phyloP scores from a whole-genome alignment of 2,797 vertebrate genomes.

The Nannoperca australis region DNA sequence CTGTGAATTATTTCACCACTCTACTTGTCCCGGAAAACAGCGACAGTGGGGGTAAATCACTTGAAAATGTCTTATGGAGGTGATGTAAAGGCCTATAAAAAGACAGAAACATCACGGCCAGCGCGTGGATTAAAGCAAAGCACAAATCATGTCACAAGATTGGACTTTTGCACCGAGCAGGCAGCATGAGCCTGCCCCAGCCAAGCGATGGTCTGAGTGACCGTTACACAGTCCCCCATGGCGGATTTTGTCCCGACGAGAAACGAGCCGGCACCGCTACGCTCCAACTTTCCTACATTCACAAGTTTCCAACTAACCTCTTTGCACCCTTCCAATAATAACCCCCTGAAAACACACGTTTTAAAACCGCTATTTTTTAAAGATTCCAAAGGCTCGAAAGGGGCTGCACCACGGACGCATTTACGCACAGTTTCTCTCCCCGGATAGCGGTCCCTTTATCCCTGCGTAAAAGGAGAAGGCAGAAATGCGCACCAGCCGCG shows the following conservation, averaged over 20 bases:
- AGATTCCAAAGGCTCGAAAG: background rate
- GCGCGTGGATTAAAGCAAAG: slow-evolving; percentile 21
- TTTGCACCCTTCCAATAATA: background rate
- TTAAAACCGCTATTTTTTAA: slow-evolving; percentile 4
- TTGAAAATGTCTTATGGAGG: background rate
- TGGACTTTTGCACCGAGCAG: slow-evolving; percentile 36
- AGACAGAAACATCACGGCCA: background rate
- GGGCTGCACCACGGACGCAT: slow-evolving; percentile 8
- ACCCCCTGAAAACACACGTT: background rate
- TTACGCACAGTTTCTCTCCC: slow-evolving; percentile 46
- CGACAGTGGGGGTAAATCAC: slow-evolving; percentile 14
- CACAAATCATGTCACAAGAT: slow-evolving; percentile 42
- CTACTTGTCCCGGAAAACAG: slow-evolving; percentile 27
- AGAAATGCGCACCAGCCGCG: slow-evolving; percentile 61
- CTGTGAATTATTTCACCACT: slow-evolving; percentile 38
- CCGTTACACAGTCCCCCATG: slow-evolving; percentile 43
- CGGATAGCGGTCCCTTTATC: slow-evolving; percentile 52
- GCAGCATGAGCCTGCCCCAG: slow-evolving; percentile 11
- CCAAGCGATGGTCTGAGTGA: slow-evolving; percentile 26
- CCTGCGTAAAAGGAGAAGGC: slow-evolving; percentile 51
- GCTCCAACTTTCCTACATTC: slow-evolving; percentile 65
- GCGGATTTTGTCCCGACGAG: slow-evolving; percentile 51
- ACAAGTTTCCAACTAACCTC: slow-evolving; percentile 60
- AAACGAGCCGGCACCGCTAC: slow-evolving; percentile 37
- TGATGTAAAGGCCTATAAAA: background rate